Percentiles rank a stretch among this genome's conserved stretches.
Conservation (phyloP, 2,888 invertebrate genomes). For the Ornithoptera alexandrae region DNA sequence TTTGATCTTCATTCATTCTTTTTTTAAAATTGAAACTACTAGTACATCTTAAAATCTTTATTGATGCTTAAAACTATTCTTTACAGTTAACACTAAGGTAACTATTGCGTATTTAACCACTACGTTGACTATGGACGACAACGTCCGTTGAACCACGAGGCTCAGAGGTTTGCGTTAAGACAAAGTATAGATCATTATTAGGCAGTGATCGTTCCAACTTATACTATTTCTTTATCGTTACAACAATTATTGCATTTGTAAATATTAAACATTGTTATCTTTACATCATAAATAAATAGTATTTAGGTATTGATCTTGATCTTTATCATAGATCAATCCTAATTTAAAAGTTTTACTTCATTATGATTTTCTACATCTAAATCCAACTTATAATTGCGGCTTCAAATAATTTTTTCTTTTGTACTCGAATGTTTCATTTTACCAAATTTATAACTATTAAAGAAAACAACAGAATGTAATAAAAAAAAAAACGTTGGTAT, state of each 20-base stretch:
- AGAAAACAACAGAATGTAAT: slow-evolving; percentile 18
- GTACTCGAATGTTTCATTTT: background rate
- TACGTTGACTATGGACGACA: slow-evolving; percentile 69
- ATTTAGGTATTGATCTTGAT: background rate
- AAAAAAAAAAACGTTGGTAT: slow-evolving; percentile 23
- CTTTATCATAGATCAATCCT: background rate
- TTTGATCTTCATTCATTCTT: background rate
- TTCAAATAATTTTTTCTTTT: background rate
- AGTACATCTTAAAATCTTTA: slow-evolving; percentile 41
- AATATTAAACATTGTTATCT: slow-evolving; percentile 2
- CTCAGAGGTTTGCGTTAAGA: slow-evolving; percentile 46
- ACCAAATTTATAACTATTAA: slow-evolving; percentile 12
- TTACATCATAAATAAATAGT: slow-evolving; percentile 9
- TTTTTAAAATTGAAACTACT: slow-evolving; percentile 10
- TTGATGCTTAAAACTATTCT: slow-evolving; percentile 57
- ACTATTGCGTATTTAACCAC: slow-evolving; percentile 61
- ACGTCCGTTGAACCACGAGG: slow-evolving; percentile 51
- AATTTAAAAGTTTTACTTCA: background rate
- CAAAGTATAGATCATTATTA: slow-evolving; percentile 50
- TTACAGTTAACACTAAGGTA: slow-evolving; percentile 66
- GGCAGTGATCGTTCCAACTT: slow-evolving; percentile 61
- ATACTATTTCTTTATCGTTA: slow-evolving; percentile 32
- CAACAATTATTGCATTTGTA: slow-evolving; percentile 20
- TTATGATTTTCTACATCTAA: background rate
- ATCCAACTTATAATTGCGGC: background rate